These are phyloP conservation scores for Styela plicata DNA, from an alignment of 23 tunicate species.

Conservation along the genomic window DNA sequence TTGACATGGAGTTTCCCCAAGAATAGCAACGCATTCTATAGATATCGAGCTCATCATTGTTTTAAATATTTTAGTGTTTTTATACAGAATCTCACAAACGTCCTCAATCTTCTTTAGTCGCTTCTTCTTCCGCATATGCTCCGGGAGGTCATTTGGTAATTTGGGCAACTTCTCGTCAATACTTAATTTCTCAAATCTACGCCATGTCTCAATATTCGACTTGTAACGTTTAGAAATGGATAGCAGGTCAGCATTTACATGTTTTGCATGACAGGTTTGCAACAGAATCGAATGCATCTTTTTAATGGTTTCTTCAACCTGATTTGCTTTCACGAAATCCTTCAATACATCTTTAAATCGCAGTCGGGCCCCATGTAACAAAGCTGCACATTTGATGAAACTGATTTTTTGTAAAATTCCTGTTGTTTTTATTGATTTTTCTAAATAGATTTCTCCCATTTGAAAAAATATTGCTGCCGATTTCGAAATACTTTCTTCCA, in stretches of 20 bases:
- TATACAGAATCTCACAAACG: neutral
- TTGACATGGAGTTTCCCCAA: conserved; percentile 37
- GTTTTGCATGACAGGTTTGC: neutral
- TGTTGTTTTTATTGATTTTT: neutral
- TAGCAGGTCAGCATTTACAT: neutral
- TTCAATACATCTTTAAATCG: neutral
- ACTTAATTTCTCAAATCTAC: neutral
- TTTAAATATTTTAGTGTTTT: conserved; percentile 3
- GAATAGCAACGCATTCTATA: conserved; percentile 6
- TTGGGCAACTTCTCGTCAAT: neutral
- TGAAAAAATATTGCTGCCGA: conserved; percentile 48
- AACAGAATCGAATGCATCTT: neutral
- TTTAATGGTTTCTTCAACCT: neutral
- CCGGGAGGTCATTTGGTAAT: neutral
- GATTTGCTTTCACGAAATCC: neutral
- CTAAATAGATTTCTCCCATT: conserved; percentile 40
- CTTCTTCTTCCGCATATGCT: neutral
- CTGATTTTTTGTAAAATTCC: conserved; percentile 37
- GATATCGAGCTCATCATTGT: conserved; percentile 17
- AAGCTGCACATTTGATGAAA: conserved; percentile 48
- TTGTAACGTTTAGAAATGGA: neutral
- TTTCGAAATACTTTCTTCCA: conserved; percentile 18
- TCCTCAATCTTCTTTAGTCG: neutral
- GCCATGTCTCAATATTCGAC: neutral
- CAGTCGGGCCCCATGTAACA: conserved; percentile 38